A percentile compares a stretch with the other conserved stretches of the same genome.
Conservation (phyloP, 1,140 invertebrate species). For the Pissodes strobi region DNA sequence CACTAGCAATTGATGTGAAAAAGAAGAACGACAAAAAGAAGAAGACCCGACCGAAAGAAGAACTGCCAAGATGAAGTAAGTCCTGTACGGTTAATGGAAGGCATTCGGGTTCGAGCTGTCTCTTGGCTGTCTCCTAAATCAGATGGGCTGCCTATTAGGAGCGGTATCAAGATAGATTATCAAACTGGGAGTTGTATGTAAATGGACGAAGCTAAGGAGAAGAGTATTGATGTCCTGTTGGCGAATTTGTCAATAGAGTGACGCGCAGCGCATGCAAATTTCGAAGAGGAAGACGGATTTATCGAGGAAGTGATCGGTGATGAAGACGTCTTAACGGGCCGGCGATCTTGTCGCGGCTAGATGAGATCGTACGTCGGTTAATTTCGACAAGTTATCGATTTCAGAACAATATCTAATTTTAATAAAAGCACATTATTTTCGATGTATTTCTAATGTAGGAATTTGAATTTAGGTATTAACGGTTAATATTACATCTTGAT, state of each 20-base stretch:
- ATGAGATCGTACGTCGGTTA: too few relatives aligned
- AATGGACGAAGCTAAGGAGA: constrained; percentile 15
- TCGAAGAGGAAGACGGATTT: constrained; percentile 9
- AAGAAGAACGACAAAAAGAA: constrained; percentile 19
- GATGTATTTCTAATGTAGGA: too few relatives aligned
- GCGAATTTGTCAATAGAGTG: constrained; percentile 36
- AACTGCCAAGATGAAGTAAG: constrained; percentile 35
- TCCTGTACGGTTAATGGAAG: constrained; percentile 28
- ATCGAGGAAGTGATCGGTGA: not conserved
- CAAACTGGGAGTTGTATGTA: constrained; percentile 32
- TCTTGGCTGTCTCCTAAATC: constrained; percentile 33
- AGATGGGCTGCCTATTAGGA: constrained; percentile 34
- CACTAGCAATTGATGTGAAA: constrained; percentile 33
- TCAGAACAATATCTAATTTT: too few relatives aligned
- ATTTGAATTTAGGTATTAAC: too few relatives aligned
- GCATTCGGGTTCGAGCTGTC: constrained; percentile 27
- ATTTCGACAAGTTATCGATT: too few relatives aligned
- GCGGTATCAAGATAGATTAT: constrained; percentile 38
- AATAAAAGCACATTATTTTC: too few relatives aligned
- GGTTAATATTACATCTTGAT: too few relatives aligned
- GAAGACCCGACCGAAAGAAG: constrained; percentile 4
- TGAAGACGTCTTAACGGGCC: not conserved
- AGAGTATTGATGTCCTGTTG: constrained; percentile 32
- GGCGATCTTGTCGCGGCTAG: not conserved
- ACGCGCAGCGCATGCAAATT: constrained; percentile 27